Evolutionary conservation across 2,113 vertebrate genomes (phyloP).

Genomic region (Chelonoidis abingdonii): DNA sequence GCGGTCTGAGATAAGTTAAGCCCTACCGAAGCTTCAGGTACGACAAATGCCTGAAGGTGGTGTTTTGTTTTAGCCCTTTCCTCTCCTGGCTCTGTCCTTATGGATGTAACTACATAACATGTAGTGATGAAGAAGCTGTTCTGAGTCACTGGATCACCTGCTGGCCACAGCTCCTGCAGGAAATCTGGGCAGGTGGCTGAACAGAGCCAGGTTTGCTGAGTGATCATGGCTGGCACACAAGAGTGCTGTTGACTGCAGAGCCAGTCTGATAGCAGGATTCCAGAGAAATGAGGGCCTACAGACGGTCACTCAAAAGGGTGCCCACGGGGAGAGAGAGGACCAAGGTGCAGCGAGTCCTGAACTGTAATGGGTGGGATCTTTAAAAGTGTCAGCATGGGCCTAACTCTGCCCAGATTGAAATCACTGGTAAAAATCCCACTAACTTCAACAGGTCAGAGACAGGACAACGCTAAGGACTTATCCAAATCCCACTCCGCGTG

Average conservation of each 20-base stretch:
- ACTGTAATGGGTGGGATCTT: neutral
- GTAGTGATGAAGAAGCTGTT: neutral
- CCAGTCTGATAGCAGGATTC: neutral
- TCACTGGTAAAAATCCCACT: accelerated
- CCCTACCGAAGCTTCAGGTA: neutral
- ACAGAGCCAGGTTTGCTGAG: neutral
- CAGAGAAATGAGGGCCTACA: neutral
- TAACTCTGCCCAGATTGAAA: neutral
- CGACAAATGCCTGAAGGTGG: too few relatives aligned
- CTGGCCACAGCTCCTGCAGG: neutral
- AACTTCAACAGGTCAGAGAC: neutral
- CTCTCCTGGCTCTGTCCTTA: neutral
- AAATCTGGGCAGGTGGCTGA: neutral
- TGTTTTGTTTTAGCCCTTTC: too few relatives aligned
- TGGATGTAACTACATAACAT: neutral
- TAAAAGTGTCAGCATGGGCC: neutral
- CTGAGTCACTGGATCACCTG: neutral
- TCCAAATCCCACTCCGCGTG: neutral
- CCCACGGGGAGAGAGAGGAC: neutral
- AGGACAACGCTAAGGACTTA: neutral
- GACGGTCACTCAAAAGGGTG: neutral
- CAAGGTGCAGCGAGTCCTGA: neutral
- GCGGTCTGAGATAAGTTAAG: neutral
- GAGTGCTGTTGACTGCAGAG: neutral
- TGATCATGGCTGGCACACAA: neutral